These are phyloP conservation scores for Macaca fascicularis DNA, from an alignment of 2,113 vertebrate species.

Conservation along the genomic window T2T-MFA8v1.1 NC_088380.1:112976501-112977000, in stretches of 20 bases:
- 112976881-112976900: background rate
- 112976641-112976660: too few species aligned
- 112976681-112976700: too few species aligned
- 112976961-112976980: background rate
- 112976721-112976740: too few species aligned
- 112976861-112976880: background rate
- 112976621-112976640: too few species aligned
- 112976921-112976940: background rate
- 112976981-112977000: background rate
- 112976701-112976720: too few species aligned
- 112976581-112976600: too few species aligned
- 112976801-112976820: background rate
- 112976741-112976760: background rate
- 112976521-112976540: too few species aligned
- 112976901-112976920: background rate
- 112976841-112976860: background rate
- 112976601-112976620: too few species aligned
- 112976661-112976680: too few species aligned
- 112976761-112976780: background rate
- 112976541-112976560: too few species aligned
- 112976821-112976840: background rate
- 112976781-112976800: background rate
- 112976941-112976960: background rate
- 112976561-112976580: too few species aligned
- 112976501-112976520: too few species aligned